Percentiles rank a stretch among this genome's conserved stretches.
These are phyloP conservation scores for Bombyx mandarina DNA, from an alignment of 1,140 invertebrate genomes.

Conservation along the genomic window DNA sequence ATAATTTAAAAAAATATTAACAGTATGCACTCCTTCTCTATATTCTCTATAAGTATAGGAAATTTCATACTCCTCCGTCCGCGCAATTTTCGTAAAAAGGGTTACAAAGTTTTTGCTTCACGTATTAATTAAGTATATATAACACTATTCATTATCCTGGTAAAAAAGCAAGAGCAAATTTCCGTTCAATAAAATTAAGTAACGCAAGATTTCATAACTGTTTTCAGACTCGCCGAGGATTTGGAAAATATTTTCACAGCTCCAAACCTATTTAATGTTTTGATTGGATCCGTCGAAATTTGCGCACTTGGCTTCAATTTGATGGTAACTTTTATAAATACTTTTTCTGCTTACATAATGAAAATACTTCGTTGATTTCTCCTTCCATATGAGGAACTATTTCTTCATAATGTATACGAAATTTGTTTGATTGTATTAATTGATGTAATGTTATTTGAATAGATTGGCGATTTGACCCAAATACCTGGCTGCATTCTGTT, in stretches of 20 bases:
- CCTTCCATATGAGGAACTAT: neutral
- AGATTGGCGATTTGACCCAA: slow-evolving; percentile 29
- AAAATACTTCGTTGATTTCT: neutral
- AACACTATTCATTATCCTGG: too few species aligned
- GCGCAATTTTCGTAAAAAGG: too few species aligned
- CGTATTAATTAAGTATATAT: too few species aligned
- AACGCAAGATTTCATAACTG: too few species aligned
- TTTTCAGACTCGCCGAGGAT: slow-evolving; percentile 42
- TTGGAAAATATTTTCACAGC: slow-evolving; percentile 48
- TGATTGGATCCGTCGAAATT: slow-evolving; percentile 49
- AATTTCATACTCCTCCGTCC: too few species aligned
- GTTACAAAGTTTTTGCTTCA: too few species aligned
- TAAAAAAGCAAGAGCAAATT: too few species aligned
- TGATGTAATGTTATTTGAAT: too few species aligned
- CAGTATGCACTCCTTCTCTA: too few species aligned
- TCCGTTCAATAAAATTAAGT: too few species aligned
- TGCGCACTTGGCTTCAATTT: slow-evolving; percentile 54
- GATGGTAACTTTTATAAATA: slow-evolving; percentile 29
- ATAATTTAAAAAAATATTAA: too few species aligned
- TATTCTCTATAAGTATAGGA: too few species aligned
- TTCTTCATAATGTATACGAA: neutral
- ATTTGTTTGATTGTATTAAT: neutral
- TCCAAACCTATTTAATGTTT: slow-evolving; percentile 51
- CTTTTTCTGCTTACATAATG: neutral
- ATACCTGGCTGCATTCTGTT: slow-evolving; percentile 43